phyloP scores from a whole-genome alignment of 2,797 vertebrate species.

The Psittacula echo region DNA sequence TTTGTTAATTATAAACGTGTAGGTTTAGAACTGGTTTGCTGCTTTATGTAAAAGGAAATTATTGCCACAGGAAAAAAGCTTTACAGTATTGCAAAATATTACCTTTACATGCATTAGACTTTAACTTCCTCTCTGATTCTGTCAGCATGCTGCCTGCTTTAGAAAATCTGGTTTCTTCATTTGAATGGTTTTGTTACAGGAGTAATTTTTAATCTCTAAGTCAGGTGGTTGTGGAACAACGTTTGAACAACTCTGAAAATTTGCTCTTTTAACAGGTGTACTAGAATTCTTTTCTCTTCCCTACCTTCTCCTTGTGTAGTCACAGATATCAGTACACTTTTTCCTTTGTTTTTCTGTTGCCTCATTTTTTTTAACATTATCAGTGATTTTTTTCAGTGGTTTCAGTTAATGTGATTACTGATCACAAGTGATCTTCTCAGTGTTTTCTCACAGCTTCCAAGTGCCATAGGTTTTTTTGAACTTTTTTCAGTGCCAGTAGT shows the following conservation, averaged over 20 bases:
- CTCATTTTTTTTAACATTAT: background rate
- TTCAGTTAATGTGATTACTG: background rate
- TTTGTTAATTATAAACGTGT: background rate
- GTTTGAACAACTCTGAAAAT: background rate
- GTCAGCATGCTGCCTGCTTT: background rate
- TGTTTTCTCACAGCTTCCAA: constrained; percentile 1
- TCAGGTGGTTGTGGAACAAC: background rate
- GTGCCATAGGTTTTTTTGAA: background rate
- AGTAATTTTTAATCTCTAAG: background rate
- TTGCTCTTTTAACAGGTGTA: background rate
- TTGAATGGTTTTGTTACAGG: constrained; percentile 4
- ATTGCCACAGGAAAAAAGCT: background rate
- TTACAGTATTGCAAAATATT: background rate
- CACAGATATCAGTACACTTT: background rate
- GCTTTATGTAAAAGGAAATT: background rate
- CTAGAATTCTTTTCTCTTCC: background rate
- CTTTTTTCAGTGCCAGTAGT: constrained; percentile 24
- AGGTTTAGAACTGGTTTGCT: background rate
- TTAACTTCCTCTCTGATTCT: background rate
- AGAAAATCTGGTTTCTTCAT: background rate
- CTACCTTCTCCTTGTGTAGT: background rate
- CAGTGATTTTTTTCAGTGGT: background rate
- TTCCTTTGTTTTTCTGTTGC: background rate
- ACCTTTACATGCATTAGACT: background rate
- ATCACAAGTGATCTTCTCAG: background rate